phyloP scores from a whole-genome alignment of 2,888 invertebrate genomes.

The Diplazon laetatorius region DNA sequence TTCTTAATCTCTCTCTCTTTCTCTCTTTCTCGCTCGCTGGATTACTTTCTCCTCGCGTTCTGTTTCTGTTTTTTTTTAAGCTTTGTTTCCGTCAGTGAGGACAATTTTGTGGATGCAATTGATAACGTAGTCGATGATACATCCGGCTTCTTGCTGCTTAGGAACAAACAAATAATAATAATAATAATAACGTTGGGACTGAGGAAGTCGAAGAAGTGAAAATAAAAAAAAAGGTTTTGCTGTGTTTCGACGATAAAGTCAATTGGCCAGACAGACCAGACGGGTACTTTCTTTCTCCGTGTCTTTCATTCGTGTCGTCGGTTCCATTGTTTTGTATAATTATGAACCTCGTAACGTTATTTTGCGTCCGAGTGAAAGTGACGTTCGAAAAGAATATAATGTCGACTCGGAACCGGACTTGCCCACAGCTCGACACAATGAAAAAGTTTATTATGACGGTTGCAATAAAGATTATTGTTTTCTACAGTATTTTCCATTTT shows the following conservation, averaged over 20 bases:
- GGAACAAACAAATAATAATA: too few species aligned
- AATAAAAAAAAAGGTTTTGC: background rate
- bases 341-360: constrained; percentile 39
- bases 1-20: constrained; percentile 5
- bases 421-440: background rate
- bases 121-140: background rate
- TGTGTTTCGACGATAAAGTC: background rate
- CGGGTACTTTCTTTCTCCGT: background rate
- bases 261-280: background rate
- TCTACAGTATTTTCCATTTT: too few species aligned
- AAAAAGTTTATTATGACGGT: constrained; percentile 39
- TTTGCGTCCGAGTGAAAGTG: constrained; percentile 49
- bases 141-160: background rate
- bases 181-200: background rate
- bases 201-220: background rate
- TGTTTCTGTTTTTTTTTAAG: background rate
- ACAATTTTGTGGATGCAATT: constrained; percentile 2
- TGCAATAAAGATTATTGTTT: too few species aligned
- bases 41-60: constrained; percentile 3
- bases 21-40: background rate
- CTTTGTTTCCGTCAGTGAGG: background rate
- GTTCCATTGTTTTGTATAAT: constrained; percentile 45
- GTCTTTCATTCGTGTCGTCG: background rate
- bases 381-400: constrained; percentile 2
- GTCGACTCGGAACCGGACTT: background rate